Evolutionary conservation across 2,888 invertebrate species (phyloP).

Genomic region (Dryocosmus kuriphilus): DNA sequence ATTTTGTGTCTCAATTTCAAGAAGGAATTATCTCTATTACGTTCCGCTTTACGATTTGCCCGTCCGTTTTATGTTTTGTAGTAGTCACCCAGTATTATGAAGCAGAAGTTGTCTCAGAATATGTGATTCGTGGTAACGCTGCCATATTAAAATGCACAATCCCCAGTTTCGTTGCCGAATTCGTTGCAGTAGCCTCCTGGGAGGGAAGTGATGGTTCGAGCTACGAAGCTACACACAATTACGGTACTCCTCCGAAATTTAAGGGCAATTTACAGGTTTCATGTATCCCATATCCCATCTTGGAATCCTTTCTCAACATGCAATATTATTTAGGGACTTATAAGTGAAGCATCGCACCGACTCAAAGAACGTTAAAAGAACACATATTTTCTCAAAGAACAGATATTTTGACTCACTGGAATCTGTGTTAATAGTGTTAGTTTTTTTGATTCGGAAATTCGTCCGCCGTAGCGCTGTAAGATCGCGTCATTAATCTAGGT

Average conservation of each 20-base stretch:
- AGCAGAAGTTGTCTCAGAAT: constrained; percentile 93
- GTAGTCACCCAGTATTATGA: constrained; percentile 94
- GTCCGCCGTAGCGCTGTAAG: too few relatives aligned
- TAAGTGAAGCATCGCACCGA: too few relatives aligned
- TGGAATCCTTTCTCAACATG: neutral
- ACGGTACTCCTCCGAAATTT: constrained; percentile 81
- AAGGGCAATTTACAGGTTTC: neutral
- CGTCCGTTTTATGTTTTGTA: constrained; percentile 73
- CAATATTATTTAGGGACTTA: too few relatives aligned
- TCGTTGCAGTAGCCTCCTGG: constrained; percentile 93
- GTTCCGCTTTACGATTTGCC: constrained; percentile 23
- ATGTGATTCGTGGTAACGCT: constrained; percentile 92
- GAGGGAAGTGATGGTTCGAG: constrained; percentile 83
- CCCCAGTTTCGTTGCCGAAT: constrained; percentile 94
- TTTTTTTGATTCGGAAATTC: too few relatives aligned
- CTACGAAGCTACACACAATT: constrained; percentile 85
- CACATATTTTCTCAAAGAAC: too few relatives aligned
- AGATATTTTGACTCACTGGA: too few relatives aligned
- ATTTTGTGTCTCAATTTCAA: neutral
- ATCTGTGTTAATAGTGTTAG: too few relatives aligned
- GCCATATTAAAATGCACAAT: constrained; percentile 93
- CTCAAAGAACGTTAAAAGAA: too few relatives aligned
- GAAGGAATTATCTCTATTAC: neutral
- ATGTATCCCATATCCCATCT: neutral
- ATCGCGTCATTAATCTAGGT: too few relatives aligned